These are phyloP conservation scores for Oreochromis tanganicae DNA, from an alignment of 2,113 vertebrate species.

Conservation along the genomic window DNA sequence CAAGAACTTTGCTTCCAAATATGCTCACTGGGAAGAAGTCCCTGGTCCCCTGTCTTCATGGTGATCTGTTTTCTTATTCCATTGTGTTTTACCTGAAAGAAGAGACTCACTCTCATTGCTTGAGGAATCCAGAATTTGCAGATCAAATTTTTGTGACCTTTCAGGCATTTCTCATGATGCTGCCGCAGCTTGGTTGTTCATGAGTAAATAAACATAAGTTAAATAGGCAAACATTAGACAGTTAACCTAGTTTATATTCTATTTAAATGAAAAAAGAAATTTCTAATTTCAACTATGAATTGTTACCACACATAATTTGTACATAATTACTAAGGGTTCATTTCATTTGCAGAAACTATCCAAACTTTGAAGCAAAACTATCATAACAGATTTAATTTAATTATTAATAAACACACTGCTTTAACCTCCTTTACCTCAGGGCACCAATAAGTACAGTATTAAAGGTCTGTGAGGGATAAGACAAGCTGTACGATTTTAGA, in stretches of 20 bases:
- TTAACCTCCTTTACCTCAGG: background rate
- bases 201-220: background rate
- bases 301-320: background rate
- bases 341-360: background rate
- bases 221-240: background rate
- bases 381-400: background rate
- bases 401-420: background rate
- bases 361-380: background rate
- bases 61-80: background rate
- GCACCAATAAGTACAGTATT: background rate
- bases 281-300: background rate
- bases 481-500: background rate
- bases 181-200: background rate
- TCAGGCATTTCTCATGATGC: background rate
- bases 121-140: background rate
- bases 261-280: background rate
- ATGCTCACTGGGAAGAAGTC: background rate
- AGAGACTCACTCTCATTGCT: background rate
- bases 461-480: background rate
- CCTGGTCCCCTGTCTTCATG: background rate
- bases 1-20: background rate
- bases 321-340: background rate
- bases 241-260: background rate
- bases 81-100: background rate
- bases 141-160: background rate